A percentile compares a stretch with the other conserved stretches of the same genome.
Evolutionary conservation across 2,888 invertebrate genomes (phyloP).

Genomic region (Crepidodera aurea): DNA sequence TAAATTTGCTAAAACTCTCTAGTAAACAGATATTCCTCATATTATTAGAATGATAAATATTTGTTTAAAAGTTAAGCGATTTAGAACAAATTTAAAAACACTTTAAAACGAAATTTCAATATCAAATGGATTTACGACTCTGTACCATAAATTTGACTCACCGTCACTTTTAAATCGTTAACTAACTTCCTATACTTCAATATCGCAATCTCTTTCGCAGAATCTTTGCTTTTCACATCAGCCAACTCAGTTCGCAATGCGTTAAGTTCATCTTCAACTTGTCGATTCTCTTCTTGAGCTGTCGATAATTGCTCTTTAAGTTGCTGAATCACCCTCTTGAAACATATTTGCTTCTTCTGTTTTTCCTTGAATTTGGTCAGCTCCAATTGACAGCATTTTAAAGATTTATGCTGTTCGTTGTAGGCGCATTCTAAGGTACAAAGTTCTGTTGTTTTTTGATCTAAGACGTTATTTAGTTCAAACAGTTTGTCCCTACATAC

Average conservation of each 20-base stretch:
- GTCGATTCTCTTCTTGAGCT: constrained; percentile 38
- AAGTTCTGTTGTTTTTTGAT: constrained; percentile 49
- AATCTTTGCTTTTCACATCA: constrained; percentile 37
- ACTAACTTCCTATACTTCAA: constrained; percentile 49
- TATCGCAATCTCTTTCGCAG: constrained; percentile 46
- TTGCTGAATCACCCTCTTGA: constrained; percentile 43
- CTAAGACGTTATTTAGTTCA: constrained; percentile 44
- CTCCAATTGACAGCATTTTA: constrained; percentile 49
- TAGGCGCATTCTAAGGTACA: constrained; percentile 49
- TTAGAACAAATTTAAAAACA: too few relatives aligned
- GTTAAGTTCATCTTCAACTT: constrained; percentile 40
- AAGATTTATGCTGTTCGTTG: constrained; percentile 47
- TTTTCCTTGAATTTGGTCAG: constrained; percentile 46
- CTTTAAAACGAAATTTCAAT: too few relatives aligned
- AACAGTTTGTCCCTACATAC: constrained; percentile 46
- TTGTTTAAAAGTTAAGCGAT: too few relatives aligned
- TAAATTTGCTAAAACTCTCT: too few relatives aligned
- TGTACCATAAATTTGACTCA: constrained; percentile 39
- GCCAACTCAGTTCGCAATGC: constrained; percentile 38
- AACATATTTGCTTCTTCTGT: constrained; percentile 42
- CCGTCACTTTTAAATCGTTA: constrained; percentile 49
- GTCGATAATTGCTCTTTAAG: constrained; percentile 44
- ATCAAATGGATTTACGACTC: too few relatives aligned
- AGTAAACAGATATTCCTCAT: too few relatives aligned
- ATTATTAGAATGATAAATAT: too few relatives aligned